phyloP scores from a whole-genome alignment of 1,140 invertebrate genomes.

The Panulirus ornatus region DNA sequence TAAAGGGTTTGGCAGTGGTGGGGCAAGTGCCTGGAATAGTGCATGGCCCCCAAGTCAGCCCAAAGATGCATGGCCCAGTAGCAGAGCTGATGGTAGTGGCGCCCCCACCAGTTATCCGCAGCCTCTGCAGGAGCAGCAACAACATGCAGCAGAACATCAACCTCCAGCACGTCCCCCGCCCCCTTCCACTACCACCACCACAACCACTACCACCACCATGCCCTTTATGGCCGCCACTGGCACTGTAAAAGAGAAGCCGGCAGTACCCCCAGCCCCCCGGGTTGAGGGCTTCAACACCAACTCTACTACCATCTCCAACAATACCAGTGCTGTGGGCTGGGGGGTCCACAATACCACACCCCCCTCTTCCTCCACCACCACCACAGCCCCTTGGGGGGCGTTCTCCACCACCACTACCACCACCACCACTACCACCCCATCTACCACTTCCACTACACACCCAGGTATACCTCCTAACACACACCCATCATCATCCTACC shows the following conservation, averaged over 20 bases:
- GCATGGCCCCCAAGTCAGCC: constrained; percentile 57
- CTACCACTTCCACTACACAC: constrained; percentile 62
- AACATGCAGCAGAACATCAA: constrained; percentile 10
- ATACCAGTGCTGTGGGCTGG: constrained; percentile 65
- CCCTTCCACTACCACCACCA: constrained; percentile 49
- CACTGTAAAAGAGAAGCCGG: constrained; percentile 50
- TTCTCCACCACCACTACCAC: constrained; percentile 64
- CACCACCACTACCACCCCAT: constrained; percentile 64
- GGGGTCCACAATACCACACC: constrained; percentile 60
- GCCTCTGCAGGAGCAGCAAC: constrained; percentile 45
- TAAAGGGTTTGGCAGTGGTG: constrained; percentile 65
- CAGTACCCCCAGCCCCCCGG: constrained; percentile 59
- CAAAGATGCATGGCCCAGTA: constrained; percentile 70
- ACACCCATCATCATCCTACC: constrained; percentile 50
- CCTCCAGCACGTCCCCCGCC: constrained; percentile 31
- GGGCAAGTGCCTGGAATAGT: constrained; percentile 58
- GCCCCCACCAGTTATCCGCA: constrained; percentile 59
- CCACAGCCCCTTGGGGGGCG: constrained; percentile 63
- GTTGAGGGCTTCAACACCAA: constrained; percentile 42
- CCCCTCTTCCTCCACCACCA: constrained; percentile 57
- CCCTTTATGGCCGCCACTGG: constrained; percentile 46
- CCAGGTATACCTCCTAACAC: constrained; percentile 56
- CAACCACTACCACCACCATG: constrained; percentile 55
- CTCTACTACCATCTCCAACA: constrained; percentile 43
- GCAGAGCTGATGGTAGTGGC: constrained; percentile 61